Percentiles rank a stretch among this genome's conserved stretches.
These are phyloP conservation scores for Actenoides lindsayi DNA, from an alignment of 2,113 vertebrate species.

Conservation along the genomic window DNA sequence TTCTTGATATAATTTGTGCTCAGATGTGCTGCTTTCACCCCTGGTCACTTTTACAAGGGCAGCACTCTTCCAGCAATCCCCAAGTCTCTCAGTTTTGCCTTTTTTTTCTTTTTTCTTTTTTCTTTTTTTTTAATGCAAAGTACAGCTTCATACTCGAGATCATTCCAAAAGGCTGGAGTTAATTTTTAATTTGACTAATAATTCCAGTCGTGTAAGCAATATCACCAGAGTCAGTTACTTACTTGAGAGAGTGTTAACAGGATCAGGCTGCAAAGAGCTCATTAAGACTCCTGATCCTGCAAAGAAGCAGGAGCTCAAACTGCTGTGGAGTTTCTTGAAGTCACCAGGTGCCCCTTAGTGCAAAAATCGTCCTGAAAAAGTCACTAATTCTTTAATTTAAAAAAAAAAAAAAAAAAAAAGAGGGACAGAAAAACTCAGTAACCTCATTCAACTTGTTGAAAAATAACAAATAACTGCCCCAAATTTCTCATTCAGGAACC, in stretches of 20 bases:
- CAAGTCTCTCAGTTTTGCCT: not conserved
- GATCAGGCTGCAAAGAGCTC: slow-evolving; percentile 11
- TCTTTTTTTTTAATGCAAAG: not conserved
- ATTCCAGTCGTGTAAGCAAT: not conserved
- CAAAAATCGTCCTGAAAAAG: slow-evolving; percentile 32
- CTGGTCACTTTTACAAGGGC: not conserved
- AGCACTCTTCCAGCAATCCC: not conserved
- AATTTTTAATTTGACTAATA: not conserved
- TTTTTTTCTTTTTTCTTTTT: no score
- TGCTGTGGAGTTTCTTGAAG: not conserved
- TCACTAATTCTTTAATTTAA: not conserved
- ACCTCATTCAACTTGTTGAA: not conserved
- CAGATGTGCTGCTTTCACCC: not conserved
- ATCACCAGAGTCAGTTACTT: not conserved
- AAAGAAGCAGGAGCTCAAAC: not conserved
- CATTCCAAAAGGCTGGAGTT: not conserved
- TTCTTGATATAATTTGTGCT: slow-evolving; percentile 1
- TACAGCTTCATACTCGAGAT: not conserved
- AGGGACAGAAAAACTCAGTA: not conserved
- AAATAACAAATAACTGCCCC: slow-evolving; percentile 38
- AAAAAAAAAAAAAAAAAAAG: not conserved
- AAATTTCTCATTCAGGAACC: not conserved
- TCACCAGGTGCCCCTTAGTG: not conserved
- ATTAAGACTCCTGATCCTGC: not conserved
- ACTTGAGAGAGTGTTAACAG: not conserved